Evolutionary conservation across 1,140 invertebrate species (phyloP).

Genomic region (Archegozetes longisetosus): DNA sequence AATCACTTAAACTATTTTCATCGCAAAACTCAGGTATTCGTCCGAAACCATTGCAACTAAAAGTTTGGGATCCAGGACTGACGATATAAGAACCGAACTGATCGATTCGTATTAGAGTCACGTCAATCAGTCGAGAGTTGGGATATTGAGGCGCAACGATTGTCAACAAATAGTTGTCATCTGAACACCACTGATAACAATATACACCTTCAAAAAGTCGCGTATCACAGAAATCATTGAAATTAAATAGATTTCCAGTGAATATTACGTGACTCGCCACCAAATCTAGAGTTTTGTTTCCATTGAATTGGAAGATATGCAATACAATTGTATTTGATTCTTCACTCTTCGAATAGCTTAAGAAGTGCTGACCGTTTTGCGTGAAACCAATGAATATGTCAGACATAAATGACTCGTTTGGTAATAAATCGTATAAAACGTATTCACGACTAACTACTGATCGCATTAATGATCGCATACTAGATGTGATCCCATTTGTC

Average conservation of each 20-base stretch:
- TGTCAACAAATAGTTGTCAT: background rate
- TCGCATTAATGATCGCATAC: background rate
- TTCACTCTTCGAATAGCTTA: background rate
- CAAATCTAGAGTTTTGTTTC: background rate
- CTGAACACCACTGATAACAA: background rate
- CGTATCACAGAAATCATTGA: background rate
- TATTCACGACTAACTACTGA: background rate
- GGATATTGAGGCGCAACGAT: background rate
- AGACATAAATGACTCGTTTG: background rate
- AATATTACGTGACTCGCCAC: background rate
- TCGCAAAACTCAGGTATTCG: background rate
- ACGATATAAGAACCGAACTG: background rate
- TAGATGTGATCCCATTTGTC: too few species aligned
- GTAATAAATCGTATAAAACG: background rate
- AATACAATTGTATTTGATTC: background rate
- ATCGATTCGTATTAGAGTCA: background rate
- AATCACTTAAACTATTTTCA: background rate
- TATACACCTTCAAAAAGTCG: background rate
- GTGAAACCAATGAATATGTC: background rate
- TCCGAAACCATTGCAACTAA: background rate
- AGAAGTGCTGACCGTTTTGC: slow-evolving; percentile 1
- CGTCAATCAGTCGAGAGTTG: background rate
- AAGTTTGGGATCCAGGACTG: background rate
- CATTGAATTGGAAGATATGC: background rate
- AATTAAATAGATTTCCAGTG: background rate